Evolutionary conservation across 1,140 invertebrate species (phyloP).

Genomic region (Drosophila athabasca): DNA sequence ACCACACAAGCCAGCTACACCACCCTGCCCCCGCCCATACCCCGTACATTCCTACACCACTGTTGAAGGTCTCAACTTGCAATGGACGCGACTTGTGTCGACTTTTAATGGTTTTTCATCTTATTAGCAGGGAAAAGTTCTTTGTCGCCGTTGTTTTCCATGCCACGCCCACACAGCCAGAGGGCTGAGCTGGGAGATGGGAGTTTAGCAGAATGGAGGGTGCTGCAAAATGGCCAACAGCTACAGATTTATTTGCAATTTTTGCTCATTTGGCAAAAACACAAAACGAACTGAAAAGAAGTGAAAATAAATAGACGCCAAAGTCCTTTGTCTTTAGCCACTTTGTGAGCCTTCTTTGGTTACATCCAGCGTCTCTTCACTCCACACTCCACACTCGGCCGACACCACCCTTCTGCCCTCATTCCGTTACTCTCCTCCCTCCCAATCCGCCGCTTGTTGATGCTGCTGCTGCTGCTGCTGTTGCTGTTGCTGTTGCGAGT

Average conservation of each 20-base stretch:
- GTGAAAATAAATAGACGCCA: conserved; percentile 37
- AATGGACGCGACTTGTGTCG: conserved; percentile 75
- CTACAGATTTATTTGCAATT: conserved; percentile 83
- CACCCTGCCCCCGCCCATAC: neutral
- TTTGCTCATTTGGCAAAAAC: conserved; percentile 70
- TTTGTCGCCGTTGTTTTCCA: conserved; percentile 63
- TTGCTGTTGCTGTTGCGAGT: too few relatives aligned
- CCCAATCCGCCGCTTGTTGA: conserved; percentile 27
- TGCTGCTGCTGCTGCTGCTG: neutral
- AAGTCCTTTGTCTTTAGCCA: conserved; percentile 76
- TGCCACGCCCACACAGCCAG: conserved; percentile 23
- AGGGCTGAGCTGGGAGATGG: neutral
- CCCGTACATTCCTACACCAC: neutral
- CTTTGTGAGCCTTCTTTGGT: conserved; percentile 57
- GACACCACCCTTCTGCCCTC: neutral
- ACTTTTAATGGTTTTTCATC: conserved; percentile 79
- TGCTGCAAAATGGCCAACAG: conserved; percentile 59
- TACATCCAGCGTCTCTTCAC: conserved; percentile 20
- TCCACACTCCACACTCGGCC: neutral
- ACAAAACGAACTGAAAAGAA: conserved; percentile 1
- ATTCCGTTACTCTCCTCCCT: neutral
- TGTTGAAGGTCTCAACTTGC: conserved; percentile 45
- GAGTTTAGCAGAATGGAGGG: neutral
- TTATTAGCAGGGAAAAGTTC: conserved; percentile 81
- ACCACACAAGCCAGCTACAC: neutral